Conservation (phyloP, 2,797 vertebrate genomes). For the Neomorphus geoffroyi region DNA sequence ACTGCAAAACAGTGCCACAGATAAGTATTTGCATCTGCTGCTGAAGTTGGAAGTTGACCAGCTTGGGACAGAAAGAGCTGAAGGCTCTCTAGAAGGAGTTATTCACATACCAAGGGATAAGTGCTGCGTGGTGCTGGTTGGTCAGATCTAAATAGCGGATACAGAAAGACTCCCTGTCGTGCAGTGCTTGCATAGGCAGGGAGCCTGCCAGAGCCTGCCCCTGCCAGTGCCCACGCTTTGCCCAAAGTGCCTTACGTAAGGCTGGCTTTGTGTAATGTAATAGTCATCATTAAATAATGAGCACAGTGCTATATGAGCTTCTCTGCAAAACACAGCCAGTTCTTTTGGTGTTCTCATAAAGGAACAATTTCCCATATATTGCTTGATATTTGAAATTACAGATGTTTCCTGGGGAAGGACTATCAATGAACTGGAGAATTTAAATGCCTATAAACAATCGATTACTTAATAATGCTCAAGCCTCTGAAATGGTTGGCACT, state of each 20-base stretch:
- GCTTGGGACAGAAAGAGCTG: neutral
- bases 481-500: too few relatives aligned
- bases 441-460: neutral
- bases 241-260: neutral
- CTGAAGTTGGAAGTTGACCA: neutral
- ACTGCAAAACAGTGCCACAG: neutral
- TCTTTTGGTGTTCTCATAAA: neutral
- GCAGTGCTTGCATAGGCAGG: neutral
- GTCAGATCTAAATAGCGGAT: neutral
- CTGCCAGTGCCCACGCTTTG: neutral
- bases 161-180: neutral
- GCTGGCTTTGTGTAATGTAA: neutral
- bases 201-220: neutral
- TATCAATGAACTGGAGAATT: neutral
- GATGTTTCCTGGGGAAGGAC: neutral
- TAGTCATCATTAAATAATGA: neutral
- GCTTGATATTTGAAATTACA: neutral
- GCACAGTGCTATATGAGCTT: neutral
- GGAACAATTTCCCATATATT: neutral
- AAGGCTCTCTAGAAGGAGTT: neutral
- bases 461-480: neutral
- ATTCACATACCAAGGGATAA: neutral
- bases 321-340: neutral
- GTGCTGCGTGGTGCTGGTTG: rapidly evolving
- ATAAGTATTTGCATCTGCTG: neutral